Conservation (phyloP, 2,797 vertebrate species). For the Oryzias sinensis region DNA sequence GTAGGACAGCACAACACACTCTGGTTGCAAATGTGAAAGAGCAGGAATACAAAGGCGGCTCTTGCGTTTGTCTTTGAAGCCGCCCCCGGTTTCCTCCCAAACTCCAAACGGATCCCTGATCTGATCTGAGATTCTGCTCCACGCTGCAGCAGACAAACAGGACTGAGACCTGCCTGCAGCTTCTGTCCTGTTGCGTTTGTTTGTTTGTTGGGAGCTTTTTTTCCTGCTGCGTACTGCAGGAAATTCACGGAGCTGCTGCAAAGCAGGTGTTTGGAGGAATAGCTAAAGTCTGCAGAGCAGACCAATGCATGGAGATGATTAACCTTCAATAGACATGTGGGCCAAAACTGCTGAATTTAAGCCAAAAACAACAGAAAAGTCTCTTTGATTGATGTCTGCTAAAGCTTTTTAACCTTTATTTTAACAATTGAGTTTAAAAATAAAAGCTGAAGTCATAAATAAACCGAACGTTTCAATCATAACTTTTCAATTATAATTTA, state of each 20-base stretch:
- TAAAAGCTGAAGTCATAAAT: no score
- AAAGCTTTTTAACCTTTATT: no score
- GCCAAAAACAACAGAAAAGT: no score
- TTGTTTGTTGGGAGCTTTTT: slow-evolving; percentile 22
- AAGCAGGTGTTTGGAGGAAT: no score
- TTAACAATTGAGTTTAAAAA: no score
- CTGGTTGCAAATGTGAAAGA: slow-evolving; percentile 1
- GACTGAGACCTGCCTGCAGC: slow-evolving; percentile 28
- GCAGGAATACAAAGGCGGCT: slow-evolving; percentile 6
- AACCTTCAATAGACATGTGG: no score
- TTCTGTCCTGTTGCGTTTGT: slow-evolving; percentile 7
- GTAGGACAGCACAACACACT: background rate
- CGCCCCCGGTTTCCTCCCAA: slow-evolving; percentile 22
- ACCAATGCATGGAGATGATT: no score
- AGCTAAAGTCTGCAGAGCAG: no score
- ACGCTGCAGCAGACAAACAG: slow-evolving; percentile 24
- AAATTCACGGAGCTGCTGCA: background rate
- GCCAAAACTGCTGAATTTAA: no score
- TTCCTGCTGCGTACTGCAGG: slow-evolving; percentile 16
- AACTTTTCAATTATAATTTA: no score
- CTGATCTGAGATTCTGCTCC: slow-evolving; percentile 29
- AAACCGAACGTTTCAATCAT: no score
- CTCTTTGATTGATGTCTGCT: no score
- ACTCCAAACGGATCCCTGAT: slow-evolving; percentile 7
- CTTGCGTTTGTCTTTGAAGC: slow-evolving; percentile 25